Evolutionary conservation across 2,797 vertebrate species (phyloP).

Genomic region (Paratrypauchen microcephalus): DNA sequence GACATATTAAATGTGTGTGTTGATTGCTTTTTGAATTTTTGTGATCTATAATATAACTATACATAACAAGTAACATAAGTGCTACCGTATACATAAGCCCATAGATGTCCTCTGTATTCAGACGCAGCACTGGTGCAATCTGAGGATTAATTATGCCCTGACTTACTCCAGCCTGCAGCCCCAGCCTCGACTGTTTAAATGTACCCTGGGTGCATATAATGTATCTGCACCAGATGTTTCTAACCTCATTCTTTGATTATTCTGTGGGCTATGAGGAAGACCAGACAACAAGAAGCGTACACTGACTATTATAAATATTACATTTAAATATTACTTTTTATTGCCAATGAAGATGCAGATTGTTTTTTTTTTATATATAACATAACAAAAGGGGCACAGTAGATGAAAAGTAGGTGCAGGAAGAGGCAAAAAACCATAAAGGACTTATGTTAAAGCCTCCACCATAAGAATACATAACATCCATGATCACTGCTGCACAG

Average conservation of each 20-base stretch:
- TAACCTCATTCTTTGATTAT: slow-evolving; percentile 56
- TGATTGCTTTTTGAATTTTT: neutral
- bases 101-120: slow-evolving; percentile 24
- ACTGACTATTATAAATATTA: neutral
- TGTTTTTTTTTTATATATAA: neutral
- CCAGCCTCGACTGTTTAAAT: slow-evolving; percentile 59
- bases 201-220: slow-evolving; percentile 54
- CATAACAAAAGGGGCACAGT: too few species aligned
- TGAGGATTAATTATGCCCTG: slow-evolving; percentile 57
- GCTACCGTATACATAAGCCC: slow-evolving; percentile 27
- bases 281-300: slow-evolving; percentile 29
- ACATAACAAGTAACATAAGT: neutral
- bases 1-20: neutral
- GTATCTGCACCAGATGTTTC: slow-evolving; percentile 60
- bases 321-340: neutral
- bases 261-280: slow-evolving; percentile 32
- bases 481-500: neutral
- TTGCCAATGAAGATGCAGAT: neutral
- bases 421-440: too few species aligned
- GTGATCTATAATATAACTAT: neutral
- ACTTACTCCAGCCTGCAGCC: slow-evolving; percentile 50
- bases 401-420: too few species aligned
- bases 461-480: neutral
- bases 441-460: too few species aligned
- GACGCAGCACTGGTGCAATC: slow-evolving; percentile 31